Percentiles rank a stretch among this genome's conserved stretches.
Evolutionary conservation across 2,797 vertebrate genomes (phyloP).

Genomic region (Liparis tanakae): DNA sequence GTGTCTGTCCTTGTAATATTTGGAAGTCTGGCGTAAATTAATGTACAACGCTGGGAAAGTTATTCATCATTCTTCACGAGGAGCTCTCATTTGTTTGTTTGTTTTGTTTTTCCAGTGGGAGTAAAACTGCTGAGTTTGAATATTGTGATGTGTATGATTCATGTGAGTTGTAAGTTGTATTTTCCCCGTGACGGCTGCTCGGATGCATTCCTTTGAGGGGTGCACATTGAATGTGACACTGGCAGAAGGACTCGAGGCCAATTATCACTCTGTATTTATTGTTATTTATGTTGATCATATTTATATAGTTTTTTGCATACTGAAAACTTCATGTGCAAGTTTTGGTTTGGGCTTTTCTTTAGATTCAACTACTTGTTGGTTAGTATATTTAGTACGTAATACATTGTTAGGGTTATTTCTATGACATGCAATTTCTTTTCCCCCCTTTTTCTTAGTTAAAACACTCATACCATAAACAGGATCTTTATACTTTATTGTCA

Average conservation of each 20-base stretch:
- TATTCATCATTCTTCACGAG: slow-evolving; percentile 87
- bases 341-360: background rate
- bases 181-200: slow-evolving; percentile 67
- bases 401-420: slow-evolving; percentile 7
- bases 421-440: background rate
- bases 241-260: slow-evolving; percentile 55
- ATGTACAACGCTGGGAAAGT: slow-evolving; percentile 81
- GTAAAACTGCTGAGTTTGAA: slow-evolving; percentile 87
- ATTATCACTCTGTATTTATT: slow-evolving; percentile 32
- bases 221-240: slow-evolving; percentile 65
- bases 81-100: slow-evolving; percentile 79
- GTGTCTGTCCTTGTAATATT: slow-evolving; percentile 84
- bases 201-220: slow-evolving; percentile 67
- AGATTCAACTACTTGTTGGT: background rate
- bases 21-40: slow-evolving; percentile 85
- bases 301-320: background rate
- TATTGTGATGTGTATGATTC: slow-evolving; percentile 86
- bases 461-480: background rate
- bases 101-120: slow-evolving; percentile 75
- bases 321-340: background rate
- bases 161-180: slow-evolving; percentile 83
- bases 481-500: background rate
- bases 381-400: background rate
- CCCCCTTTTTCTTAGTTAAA: background rate
- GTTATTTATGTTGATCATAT: background rate